Evolutionary conservation across 2,797 vertebrate genomes (phyloP), one percentile per base, ranked within the genome.

Genomic region (Botia kubotai): DNA sequence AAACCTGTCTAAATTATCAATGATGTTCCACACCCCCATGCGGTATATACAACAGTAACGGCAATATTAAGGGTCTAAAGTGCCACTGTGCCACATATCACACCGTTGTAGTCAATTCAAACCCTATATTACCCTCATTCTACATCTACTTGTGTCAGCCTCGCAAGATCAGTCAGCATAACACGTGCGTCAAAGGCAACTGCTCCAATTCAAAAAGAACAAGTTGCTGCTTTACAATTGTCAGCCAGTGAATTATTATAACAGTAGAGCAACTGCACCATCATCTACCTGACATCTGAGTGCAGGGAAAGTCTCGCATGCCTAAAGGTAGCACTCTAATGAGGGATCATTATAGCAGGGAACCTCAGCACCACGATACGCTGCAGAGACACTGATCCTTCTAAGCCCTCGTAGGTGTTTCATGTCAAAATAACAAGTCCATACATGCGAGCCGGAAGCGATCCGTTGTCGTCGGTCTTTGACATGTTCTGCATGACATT

Each of bases 271-370:
- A 76, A 10, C 50, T 65, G 68, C 33, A 29, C 26, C 46, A 69
- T 79, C 72, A 70, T 70, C 68, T 57, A 39, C 36, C 63, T 82
- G 77, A 79, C 77, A 79, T 71, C 77, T 53, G 77, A 79, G 14
- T 4, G 0, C 68, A 71, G 43, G 67, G 55, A 23, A 33, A 43
- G 23, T 71, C 55, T 70, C 3, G 13, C 10, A 4, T 58, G 29
- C 63, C 67, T 55, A 55, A 52, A 80, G 68, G 46, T 75, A 62
- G 62, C 29, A 72, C 33, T 71, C 69, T 84, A 86, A 88, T 85
- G 82, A 87, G 67, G 65, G 81, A 82, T 83, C 74, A 82, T 77
- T 77, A 75, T 55, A 80, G 81, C 2, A 12, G 76, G 33, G 75
- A 8, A 43, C 60, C 66, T 58, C n/a, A 33, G 29, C 53, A 46